These are phyloP conservation scores for Ictidomys tridecemlineatus DNA, from an alignment of 2,113 vertebrate species.

Conservation along the genomic window DNA sequence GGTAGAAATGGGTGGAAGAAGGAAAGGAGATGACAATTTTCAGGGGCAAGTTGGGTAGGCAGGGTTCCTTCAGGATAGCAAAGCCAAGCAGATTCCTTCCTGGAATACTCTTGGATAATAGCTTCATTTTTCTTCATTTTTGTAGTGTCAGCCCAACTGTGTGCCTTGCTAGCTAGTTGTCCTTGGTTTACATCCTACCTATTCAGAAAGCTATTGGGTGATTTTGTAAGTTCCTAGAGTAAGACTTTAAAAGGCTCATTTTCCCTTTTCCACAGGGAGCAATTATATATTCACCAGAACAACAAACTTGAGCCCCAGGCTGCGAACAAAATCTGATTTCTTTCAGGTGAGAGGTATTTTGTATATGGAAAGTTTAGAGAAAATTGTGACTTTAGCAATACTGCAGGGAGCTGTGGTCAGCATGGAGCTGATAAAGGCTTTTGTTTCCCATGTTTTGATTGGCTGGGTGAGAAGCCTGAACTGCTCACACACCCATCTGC, in stretches of 20 bases:
- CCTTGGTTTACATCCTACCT: constrained; percentile 42
- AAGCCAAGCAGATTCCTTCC: not conserved
- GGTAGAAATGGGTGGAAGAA: not conserved
- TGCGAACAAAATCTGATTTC: constrained; percentile 49
- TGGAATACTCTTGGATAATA: not conserved
- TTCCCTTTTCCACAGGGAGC: constrained; percentile 52
- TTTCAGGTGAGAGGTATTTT: constrained; percentile 73
- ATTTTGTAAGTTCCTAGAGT: constrained; percentile 46
- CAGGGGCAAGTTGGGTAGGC: not conserved
- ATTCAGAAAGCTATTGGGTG: constrained; percentile 41
- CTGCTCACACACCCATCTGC: constrained; percentile 57
- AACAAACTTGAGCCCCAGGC: not conserved
- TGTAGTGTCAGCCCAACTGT: not conserved
- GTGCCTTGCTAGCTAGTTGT: not conserved
- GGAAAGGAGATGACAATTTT: not conserved
- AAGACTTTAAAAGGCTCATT: constrained; percentile 15
- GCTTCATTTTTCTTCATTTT: constrained; percentile 20
- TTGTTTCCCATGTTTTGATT: constrained; percentile 79
- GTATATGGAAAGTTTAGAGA: constrained; percentile 37
- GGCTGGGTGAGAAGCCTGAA: constrained; percentile 56
- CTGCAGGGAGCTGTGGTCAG: constrained; percentile 66
- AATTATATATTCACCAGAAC: constrained; percentile 11
- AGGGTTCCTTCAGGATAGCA: not conserved
- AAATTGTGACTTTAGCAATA: constrained; percentile 32
- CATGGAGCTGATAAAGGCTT: constrained; percentile 57